phyloP scores from a whole-genome alignment of 1,140 invertebrate species.

The Scaptomyza graminum region DNA sequence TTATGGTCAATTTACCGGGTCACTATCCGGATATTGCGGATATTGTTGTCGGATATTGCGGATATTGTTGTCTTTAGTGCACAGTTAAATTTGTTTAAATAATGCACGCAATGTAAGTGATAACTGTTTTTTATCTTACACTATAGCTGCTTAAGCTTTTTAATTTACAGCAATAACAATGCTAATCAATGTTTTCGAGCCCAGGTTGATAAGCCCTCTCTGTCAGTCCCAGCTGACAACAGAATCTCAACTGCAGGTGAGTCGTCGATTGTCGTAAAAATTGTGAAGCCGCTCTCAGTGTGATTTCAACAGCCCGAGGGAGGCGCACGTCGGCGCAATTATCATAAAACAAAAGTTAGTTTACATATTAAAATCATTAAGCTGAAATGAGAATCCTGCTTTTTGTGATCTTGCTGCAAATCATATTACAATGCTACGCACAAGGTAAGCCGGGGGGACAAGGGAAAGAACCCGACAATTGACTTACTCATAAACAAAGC shows the following conservation, averaged over 20 bases:
- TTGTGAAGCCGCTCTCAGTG: slow-evolving; percentile 51
- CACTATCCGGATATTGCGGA: no score
- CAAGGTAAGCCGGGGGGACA: slow-evolving; percentile 44
- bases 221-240: background rate
- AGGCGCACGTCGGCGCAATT: slow-evolving; percentile 33
- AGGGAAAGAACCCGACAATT: slow-evolving; percentile 6
- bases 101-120: no score
- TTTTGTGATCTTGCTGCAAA: slow-evolving; percentile 23
- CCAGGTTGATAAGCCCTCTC: background rate
- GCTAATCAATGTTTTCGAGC: no score
- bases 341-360: slow-evolving; percentile 7
- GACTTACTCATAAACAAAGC: slow-evolving; percentile 17
- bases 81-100: no score
- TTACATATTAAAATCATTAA: slow-evolving; percentile 10
- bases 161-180: no score
- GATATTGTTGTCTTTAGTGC: no score
- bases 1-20: background rate
- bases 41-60: no score
- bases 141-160: no score
- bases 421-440: slow-evolving; percentile 14
- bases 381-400: slow-evolving; percentile 35
- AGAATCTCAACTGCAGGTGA: background rate
- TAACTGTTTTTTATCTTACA: no score
- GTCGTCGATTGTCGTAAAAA: slow-evolving; percentile 11
- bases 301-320: slow-evolving; percentile 33